A percentile compares a stretch with the other conserved stretches of the same genome.
phyloP scores from a whole-genome alignment of 1,140 invertebrate genomes.

The Leptopilina clavipes region DNA sequence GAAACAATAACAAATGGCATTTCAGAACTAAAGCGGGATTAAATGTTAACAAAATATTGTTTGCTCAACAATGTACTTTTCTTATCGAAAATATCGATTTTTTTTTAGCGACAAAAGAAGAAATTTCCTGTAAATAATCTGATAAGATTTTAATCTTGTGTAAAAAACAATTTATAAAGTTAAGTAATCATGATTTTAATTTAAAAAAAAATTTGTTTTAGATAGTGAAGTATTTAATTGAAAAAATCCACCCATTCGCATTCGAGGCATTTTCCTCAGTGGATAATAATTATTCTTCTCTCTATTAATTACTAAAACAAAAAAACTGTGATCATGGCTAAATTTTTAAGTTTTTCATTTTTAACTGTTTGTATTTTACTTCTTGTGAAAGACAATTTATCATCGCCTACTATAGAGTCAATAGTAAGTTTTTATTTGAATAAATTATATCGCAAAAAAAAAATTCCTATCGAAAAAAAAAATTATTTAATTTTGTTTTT shows the following conservation, averaged over 20 bases:
- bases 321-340: background rate
- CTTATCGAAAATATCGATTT: background rate
- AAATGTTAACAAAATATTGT: background rate
- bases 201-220: background rate
- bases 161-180: background rate
- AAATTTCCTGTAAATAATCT: background rate
- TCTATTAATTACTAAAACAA: background rate
- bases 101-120: background rate
- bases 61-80: background rate
- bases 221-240: background rate
- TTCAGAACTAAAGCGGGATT: background rate
- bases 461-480: too few relatives aligned
- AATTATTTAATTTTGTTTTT: too few relatives aligned
- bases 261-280: background rate
- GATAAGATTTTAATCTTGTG: background rate
- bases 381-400: background rate
- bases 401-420: background rate
- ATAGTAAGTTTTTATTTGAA: background rate
- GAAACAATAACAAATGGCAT: background rate
- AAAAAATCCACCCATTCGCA: background rate
- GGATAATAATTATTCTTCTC: background rate
- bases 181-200: slow-evolving; percentile 1
- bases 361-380: background rate
- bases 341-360: background rate
- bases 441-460: background rate